Evolutionary conservation across 2,888 invertebrate genomes (phyloP), one percentile per base, ranked within the genome.

Genomic region (Drosophila nigricruria): DNA sequence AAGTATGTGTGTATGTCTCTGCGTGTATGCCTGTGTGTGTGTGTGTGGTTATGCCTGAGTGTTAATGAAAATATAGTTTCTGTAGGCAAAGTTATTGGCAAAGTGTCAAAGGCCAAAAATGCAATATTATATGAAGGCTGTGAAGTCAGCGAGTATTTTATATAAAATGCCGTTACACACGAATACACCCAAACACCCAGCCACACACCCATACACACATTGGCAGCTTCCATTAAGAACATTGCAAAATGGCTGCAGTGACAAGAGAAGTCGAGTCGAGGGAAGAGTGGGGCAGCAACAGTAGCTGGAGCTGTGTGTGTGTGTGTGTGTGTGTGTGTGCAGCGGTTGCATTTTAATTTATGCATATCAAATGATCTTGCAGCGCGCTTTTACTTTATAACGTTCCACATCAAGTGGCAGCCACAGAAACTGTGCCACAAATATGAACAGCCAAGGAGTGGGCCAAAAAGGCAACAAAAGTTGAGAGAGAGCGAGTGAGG

Each of bases 351-450:
- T 73, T 79, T 81, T 79, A 81, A 82, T 82, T 81, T 82, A 82
- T 82, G 81, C 79, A 82, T 77, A 81, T 84, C 82, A 81, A 82
- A 82, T 81, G 81, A 73, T 84, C 73, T 73, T 76, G 76, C 65
- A 68, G 76, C 70, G 76, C 69, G 71, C 78, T 73, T 82, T 73
- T 78, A 75, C 84, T 89, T 83, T 83, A 87, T 78, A 81, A 62
- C 88, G 88, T 89, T 84, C 72, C 88, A 88, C 85, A 62, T 70
- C 65, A 77, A 74, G 82, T 71, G 88, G 78, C 81, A 71, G 63
- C 50, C 65, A 40, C 53, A 59, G 52, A 45, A 50, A 70, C 60
- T 47, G 54, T 49, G 58, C 57, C 32, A 54, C 58, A 59, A 56
- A 36, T 36, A 43, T 40, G 16, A 53, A 10, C 53, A 53, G 36